A percentile compares a stretch with the other conserved stretches of the same genome.
Conservation (phyloP, 2,797 vertebrate genomes). For the Catamblyrhynchus diadema region DNA sequence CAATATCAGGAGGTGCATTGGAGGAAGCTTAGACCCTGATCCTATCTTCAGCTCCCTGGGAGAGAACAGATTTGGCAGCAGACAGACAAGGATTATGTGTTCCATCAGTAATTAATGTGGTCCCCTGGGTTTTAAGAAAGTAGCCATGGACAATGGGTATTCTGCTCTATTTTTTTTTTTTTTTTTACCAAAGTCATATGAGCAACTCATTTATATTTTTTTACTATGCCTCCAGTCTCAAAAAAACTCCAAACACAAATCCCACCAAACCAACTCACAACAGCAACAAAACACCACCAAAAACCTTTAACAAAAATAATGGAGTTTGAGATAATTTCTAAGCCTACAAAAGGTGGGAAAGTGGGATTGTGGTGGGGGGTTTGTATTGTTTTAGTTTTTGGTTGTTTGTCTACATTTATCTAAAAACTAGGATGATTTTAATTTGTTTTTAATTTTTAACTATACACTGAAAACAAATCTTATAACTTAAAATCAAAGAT, state of each 20-base stretch:
- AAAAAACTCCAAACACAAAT: not conserved
- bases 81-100: not conserved
- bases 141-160: not conserved
- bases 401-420: not conserved
- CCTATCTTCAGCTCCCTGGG: not conserved
- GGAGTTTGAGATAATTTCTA: not conserved
- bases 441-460: not conserved
- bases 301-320: not conserved
- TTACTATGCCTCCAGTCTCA: not conserved
- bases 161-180: not conserved
- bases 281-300: not conserved
- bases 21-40: not conserved
- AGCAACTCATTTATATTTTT: not conserved
- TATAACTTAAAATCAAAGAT: not conserved
- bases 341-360: not conserved
- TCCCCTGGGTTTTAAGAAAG: not conserved
- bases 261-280: not conserved
- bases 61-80: not conserved
- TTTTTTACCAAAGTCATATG: not conserved
- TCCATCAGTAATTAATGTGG: not conserved
- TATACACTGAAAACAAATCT: not conserved
- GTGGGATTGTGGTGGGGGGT: fast-evolving
- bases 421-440: not conserved
- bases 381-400: not conserved
- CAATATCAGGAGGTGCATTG: not conserved